Base-by-base conservation (phyloP, 37 sponge, comb jelly and placozoan species). In the Haliclona indistincta region DNA sequence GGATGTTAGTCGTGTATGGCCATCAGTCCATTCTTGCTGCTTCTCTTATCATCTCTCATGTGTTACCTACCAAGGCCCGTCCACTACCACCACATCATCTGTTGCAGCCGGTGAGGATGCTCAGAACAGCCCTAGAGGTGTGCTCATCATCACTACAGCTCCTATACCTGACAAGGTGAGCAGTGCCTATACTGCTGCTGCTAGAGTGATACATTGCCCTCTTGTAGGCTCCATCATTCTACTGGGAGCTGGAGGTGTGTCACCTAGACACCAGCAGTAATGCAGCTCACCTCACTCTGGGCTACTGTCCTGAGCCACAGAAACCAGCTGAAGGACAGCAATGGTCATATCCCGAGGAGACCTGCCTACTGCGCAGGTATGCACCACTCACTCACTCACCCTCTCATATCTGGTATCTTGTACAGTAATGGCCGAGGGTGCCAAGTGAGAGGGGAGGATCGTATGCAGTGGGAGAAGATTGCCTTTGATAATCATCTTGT, bases 211-310 rank as follows among this genome's bases (percentile, higher is more conserved):
- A 29, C 53, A 2, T 38, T 11, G 2, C 45, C 44, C 8, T 67
- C 39, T 33, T 75, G 29, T 62, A 82, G 76, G 92, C 92, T 8
- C 80, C 89, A 1, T 90, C 94, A 42, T 97, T 94, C 80, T 97
- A 97, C 89, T 97, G 89, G 89, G 98, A 97, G 76, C 52, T 90
- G 25, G 92, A 95, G 65, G 53, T 95, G 45, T 74, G 73, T 37
- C 81, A 85, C 19, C 39, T 88, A 11, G 87, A 86, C 23, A 53
- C 81, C 20, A 84, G 85, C 38, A 55, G 73, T 42, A 82, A 84
- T 26, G 37, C 51, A 0, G 56, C 76, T 28, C 77, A 60, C 23
- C 42, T 82, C n/a, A 69, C 86, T 56, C 82, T 91, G 77, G 93
- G 93, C 2, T 76, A 80, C 77, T 86, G 91, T 73, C 80, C 77